Conservation (phyloP, 2,113 vertebrate genomes). For the Globicephala melas region DNA sequence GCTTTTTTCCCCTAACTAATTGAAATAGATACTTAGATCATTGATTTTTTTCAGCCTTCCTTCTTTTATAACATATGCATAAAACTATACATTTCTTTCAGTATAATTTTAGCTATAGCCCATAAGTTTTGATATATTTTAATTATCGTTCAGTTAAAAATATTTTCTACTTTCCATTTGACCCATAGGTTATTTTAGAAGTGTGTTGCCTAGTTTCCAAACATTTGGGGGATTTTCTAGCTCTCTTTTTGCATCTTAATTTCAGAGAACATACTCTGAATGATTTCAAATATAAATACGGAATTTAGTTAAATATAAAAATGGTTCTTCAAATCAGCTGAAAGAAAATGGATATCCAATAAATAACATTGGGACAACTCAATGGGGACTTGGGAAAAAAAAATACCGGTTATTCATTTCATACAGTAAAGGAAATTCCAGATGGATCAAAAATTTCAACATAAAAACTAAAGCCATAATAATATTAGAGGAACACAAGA, state of each 20-base stretch:
- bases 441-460: neutral
- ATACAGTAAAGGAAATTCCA: neutral
- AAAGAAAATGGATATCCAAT: neutral
- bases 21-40: neutral
- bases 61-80: neutral
- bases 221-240: slow-evolving; percentile 31
- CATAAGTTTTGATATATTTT: neutral
- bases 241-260: neutral
- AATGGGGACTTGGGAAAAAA: neutral
- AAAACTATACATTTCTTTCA: neutral
- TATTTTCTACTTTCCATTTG: slow-evolving; percentile 12
- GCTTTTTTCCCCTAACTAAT: neutral
- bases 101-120: neutral
- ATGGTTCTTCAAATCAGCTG: neutral
- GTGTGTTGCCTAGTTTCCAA: neutral
- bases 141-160: neutral
- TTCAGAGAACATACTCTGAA: neutral
- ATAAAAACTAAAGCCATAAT: neutral
- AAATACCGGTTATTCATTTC: neutral
- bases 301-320: neutral
- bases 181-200: neutral
- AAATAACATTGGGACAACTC: neutral
- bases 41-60: neutral
- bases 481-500: neutral
- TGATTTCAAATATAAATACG: neutral